phyloP scores from a whole-genome alignment of 2,113 vertebrate species.

The Phocoena phocoena region DNA sequence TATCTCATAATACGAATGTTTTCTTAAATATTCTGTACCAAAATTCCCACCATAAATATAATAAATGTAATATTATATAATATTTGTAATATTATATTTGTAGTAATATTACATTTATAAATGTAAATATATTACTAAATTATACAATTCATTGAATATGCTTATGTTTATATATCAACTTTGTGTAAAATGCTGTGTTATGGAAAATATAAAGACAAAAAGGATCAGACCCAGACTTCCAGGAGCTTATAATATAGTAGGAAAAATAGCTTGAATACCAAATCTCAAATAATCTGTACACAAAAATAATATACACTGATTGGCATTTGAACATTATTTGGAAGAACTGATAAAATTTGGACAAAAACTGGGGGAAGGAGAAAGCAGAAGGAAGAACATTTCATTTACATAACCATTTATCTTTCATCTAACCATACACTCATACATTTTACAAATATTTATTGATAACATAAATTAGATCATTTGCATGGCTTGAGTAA shows the following conservation, averaged over 20 bases:
- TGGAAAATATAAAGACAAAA: background rate
- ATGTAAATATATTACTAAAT: background rate
- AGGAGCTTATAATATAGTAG: background rate
- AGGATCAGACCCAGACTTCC: background rate
- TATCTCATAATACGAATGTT: background rate
- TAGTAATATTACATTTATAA: too few relatives aligned
- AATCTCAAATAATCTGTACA: background rate
- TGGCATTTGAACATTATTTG: background rate
- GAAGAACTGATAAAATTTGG: background rate
- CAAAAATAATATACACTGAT: background rate
- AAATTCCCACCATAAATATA: constrained; percentile 12
- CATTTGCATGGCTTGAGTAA: background rate
- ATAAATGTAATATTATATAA: too few relatives aligned
- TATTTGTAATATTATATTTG: too few relatives aligned
- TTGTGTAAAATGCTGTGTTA: background rate
- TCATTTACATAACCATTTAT: background rate
- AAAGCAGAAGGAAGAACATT: background rate
- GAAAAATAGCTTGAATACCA: constrained; percentile 12
- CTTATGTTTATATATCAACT: background rate
- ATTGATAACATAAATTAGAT: constrained; percentile 31
- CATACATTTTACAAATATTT: background rate
- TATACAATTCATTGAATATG: background rate
- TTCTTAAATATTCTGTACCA: constrained; percentile 32
- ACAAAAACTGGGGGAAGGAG: background rate
- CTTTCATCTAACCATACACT: background rate